Conservation (phyloP, 2,888 invertebrate species). For the Crioceris asparagi region DNA sequence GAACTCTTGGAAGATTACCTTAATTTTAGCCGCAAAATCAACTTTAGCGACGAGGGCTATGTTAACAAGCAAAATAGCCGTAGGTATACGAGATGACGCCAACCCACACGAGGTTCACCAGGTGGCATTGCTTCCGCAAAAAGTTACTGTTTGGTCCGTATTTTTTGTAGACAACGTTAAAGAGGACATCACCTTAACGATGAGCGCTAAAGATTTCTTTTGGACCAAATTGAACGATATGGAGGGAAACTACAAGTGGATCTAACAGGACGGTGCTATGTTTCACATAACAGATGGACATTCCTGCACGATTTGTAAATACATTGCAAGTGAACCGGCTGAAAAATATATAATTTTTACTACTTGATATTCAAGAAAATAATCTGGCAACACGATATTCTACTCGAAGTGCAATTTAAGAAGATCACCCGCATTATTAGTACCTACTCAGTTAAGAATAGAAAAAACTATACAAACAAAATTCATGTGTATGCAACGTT, state of each 20-base stretch:
- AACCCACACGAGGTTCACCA: conserved; percentile 3
- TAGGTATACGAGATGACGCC: conserved; percentile 1
- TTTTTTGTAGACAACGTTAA: neutral
- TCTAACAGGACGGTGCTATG: no score
- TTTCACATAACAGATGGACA: no score
- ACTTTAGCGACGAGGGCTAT: conserved; percentile 1
- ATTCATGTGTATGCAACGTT: no score
- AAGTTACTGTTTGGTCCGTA: conserved; percentile 2
- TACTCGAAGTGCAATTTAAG: no score
- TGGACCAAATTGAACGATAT: neutral
- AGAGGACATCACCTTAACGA: neutral
- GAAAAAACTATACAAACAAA: no score
- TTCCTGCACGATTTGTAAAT: no score
- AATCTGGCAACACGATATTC: no score
- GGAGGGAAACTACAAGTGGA: neutral
- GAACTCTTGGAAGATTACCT: neutral
- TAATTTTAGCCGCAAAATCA: conserved; percentile 3
- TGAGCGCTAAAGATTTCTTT: neutral
- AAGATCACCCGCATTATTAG: no score
- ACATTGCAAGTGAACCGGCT: no score
- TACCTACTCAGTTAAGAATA: no score
- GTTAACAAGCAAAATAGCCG: conserved; percentile 1
- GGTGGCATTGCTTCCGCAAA: conserved; percentile 2
- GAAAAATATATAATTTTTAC: no score
- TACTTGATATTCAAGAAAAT: no score